Base-by-base conservation (phyloP, 2,888 invertebrate species). In the Colletes collaris region DNA sequence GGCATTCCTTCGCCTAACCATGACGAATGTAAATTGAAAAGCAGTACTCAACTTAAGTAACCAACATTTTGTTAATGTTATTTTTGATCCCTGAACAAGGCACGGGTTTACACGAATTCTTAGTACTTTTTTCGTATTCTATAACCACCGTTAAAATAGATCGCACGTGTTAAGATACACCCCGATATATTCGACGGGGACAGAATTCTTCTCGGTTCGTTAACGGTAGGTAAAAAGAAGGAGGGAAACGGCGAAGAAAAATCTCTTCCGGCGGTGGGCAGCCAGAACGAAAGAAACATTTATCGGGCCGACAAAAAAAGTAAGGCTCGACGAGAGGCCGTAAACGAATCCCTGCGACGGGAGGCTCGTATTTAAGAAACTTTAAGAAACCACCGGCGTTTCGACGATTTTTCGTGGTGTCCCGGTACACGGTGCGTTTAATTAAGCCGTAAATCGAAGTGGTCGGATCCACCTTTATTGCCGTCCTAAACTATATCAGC, bases 371-470 rank as follows among this genome's bases (percentile, higher is more conserved):
- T 86, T 84, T 82, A 82, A 86, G 52, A 75, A 64, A 86, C 73
- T 86, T 86, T 86, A 86, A 82, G 73, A 56, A 84, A 77, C 65
- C 79, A 59, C 53, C 37, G 49, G 53, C 67, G 53, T 72, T 82
- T 75, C 73, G 71, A 72, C 69, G 62, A 82, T 70, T 85, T 74
- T 81, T 76, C 85, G 83, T 70, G 68, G 69, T 65, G 76, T 73
- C 71, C 58, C 71, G 66, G 56, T 60, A 79, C 80, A 40, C 50
- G 70, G 75, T 46, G 84, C 82, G 85, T 87, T 89, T 89, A 89
- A 89, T 89, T 89, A 87, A 88, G 88, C 84, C 88, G 85, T 89
- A 89, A 89, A 89, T 88, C 87, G 86, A 86, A 82, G 77, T 79
- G 80, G 52, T 58, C 74, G 58, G 11, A 8, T 85, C 76, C 70